Evolutionary conservation across 2,888 invertebrate genomes (phyloP).

Genomic region (Ophion obscuratus): DNA sequence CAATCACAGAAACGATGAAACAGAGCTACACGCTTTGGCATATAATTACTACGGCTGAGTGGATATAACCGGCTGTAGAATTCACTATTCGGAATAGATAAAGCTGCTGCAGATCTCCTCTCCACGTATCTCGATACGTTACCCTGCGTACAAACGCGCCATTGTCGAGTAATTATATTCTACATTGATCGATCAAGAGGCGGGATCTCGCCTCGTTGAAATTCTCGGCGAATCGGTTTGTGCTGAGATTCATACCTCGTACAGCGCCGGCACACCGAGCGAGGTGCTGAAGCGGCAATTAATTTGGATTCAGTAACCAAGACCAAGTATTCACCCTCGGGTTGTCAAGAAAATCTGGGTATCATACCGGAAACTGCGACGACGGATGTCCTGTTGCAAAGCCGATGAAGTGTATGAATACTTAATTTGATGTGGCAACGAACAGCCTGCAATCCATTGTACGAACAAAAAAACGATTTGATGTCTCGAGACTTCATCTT

Average conservation of each 20-base stretch:
- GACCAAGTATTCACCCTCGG: conserved; percentile 18
- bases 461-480: neutral
- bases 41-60: conserved; percentile 34
- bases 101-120: conserved; percentile 9
- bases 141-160: neutral
- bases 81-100: conserved; percentile 28
- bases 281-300: conserved; percentile 49
- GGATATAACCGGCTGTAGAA: conserved; percentile 28
- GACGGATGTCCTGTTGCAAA: conserved; percentile 3
- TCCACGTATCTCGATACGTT: neutral
- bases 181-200: conserved; percentile 8
- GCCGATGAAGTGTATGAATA: neutral
- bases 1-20: conserved; percentile 43
- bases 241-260: conserved; percentile 57
- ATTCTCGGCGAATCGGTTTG: conserved; percentile 52
- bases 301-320: conserved; percentile 58
- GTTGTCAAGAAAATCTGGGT: conserved; percentile 33
- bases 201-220: conserved; percentile 51
- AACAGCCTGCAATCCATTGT: neutral
- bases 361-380: conserved; percentile 22
- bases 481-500: too few species aligned
- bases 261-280: neutral
- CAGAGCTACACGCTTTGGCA: conserved; percentile 18
- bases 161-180: conserved; percentile 30
- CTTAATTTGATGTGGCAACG: conserved; percentile 2